Conservation (phyloP, 2,113 vertebrate species). For the Tetrao urogallus region DNA sequence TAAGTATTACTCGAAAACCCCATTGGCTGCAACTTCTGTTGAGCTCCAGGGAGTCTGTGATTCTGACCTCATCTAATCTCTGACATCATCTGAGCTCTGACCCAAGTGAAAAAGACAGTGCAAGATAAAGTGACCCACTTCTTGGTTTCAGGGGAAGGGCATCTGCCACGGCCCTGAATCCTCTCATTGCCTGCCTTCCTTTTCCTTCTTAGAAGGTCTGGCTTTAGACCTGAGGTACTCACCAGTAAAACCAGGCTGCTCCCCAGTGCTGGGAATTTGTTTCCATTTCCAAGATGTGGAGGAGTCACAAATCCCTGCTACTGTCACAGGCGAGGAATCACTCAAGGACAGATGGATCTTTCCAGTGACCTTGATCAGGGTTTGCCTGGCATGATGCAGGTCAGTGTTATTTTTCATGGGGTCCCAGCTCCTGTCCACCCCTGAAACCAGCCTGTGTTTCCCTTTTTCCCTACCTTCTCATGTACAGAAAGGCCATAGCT, state of each 20-base stretch:
- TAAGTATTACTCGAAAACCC: not conserved
- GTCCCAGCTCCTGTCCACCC: not conserved
- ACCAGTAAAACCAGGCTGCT: not conserved
- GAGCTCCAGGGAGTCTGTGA: rapidly evolving
- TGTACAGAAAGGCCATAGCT: not conserved
- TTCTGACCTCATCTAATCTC: not conserved
- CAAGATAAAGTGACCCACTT: not conserved
- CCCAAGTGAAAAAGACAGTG: not conserved
- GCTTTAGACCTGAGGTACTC: not conserved
- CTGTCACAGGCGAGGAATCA: not conserved
- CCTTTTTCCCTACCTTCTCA: not conserved
- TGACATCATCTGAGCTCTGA: not conserved
- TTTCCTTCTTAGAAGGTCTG: not conserved
- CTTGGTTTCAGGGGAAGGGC: not conserved
- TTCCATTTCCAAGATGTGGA: not conserved
- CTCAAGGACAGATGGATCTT: not conserved
- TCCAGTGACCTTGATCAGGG: not conserved
- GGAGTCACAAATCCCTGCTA: not conserved
- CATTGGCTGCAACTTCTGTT: rapidly evolving
- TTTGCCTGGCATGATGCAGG: not conserved
- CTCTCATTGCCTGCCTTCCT: not conserved
- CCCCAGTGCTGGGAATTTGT: not conserved
- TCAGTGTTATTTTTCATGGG: not conserved
- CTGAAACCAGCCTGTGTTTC: not conserved
- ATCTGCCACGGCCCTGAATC: not conserved